Conservation (phyloP, 1,140 invertebrate genomes). For the Calephelis nemesis region DNA sequence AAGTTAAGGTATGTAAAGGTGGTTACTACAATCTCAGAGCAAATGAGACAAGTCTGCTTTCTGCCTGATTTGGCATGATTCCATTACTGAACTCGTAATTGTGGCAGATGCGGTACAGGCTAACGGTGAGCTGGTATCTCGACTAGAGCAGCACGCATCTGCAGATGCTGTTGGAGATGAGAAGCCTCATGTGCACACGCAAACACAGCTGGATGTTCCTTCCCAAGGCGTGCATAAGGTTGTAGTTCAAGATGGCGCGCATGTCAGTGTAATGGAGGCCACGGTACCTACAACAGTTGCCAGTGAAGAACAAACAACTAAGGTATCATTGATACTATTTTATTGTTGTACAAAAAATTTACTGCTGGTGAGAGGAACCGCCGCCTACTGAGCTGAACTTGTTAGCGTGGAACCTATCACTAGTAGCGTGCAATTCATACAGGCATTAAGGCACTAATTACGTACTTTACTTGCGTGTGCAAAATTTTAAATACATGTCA, state of each 20-base stretch:
- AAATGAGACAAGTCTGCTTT: no score
- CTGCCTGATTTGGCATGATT: no score
- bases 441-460: no score
- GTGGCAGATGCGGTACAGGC: constrained; percentile 64
- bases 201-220: constrained; percentile 73
- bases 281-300: constrained; percentile 41
- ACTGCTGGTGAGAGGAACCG: not conserved
- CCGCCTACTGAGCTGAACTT: not conserved
- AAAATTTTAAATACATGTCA: no score
- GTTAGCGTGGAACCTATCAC: no score
- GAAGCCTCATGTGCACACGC: constrained; percentile 58
- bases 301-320: constrained; percentile 59
- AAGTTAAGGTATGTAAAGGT: no score
- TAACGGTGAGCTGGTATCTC: constrained; percentile 75
- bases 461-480: no score
- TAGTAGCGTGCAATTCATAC: no score
- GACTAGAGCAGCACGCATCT: constrained; percentile 71
- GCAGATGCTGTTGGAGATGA: constrained; percentile 55
- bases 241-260: constrained; percentile 51
- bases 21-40: no score
- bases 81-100: constrained; percentile 1
- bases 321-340: constrained; percentile 38
- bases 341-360: not conserved
- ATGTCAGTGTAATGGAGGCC: constrained; percentile 54
- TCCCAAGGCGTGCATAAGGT: constrained; percentile 65